Evolutionary conservation across 2,113 vertebrate species (phyloP).

Genomic region (Xenopus tropicalis): DNA sequence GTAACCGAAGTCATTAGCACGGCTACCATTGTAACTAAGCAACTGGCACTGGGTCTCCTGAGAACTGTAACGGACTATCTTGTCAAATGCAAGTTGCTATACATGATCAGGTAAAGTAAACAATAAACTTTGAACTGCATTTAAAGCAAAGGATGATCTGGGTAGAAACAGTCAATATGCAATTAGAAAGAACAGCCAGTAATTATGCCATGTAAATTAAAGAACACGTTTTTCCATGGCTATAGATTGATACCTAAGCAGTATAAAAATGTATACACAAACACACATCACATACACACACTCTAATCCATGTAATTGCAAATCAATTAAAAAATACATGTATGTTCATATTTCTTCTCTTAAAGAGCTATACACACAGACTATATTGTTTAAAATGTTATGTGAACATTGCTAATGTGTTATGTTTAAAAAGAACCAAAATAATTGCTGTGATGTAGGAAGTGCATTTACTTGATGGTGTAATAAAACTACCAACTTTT

Average conservation of each 20-base stretch:
- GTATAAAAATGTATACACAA: not conserved
- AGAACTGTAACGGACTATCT: conserved; percentile 7
- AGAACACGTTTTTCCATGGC: not conserved
- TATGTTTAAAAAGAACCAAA: no score
- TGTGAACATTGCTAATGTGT: no score
- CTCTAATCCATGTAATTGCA: no score
- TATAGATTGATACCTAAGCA: not conserved
- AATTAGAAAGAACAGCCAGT: conserved; percentile 19
- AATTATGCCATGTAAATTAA: conserved; percentile 7
- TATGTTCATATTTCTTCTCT: no score
- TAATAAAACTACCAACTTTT: no score
- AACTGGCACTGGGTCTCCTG: conserved; percentile 19
- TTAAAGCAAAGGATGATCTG: conserved; percentile 36
- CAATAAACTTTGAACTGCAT: conserved; percentile 29
- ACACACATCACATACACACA: not conserved
- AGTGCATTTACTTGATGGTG: no score
- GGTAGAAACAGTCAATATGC: conserved; percentile 31
- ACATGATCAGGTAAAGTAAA: conserved; percentile 35
- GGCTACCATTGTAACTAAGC: conserved; percentile 27
- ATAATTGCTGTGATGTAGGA: no score
- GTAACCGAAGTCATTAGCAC: not conserved
- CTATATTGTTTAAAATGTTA: no score
- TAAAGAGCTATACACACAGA: no score
- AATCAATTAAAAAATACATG: no score
- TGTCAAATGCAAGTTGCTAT: conserved; percentile 18